These are phyloP conservation scores for Trachelus stipa DNA, from an alignment of 2,888 invertebrate genomes.

Conservation along the genomic window DNA sequence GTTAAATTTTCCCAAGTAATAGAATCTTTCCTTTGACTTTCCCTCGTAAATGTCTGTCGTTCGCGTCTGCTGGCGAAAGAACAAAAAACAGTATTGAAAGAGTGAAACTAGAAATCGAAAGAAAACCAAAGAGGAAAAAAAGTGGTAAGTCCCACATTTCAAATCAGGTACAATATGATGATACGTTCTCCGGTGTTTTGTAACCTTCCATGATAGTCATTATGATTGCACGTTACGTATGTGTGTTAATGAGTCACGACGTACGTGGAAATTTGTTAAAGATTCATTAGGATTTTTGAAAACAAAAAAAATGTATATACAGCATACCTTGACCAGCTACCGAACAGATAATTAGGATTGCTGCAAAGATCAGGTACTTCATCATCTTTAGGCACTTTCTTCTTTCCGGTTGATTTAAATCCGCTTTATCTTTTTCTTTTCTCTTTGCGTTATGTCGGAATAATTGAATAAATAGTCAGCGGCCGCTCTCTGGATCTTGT, in stretches of 20 bases:
- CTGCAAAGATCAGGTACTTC: background rate
- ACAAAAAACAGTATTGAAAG: background rate
- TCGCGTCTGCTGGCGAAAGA: background rate
- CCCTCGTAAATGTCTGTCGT: background rate
- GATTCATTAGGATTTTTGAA: background rate
- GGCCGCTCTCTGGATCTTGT: background rate
- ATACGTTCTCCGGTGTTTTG: background rate
- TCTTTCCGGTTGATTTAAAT: background rate
- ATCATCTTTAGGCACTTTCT: background rate
- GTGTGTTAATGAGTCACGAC: conserved; percentile 17
- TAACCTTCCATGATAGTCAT: background rate
- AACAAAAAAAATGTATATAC: background rate
- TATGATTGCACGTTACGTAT: background rate
- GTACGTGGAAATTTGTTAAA: background rate
- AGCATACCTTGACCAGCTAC: background rate
- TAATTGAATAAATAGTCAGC: background rate
- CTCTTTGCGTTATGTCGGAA: background rate
- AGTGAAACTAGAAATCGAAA: background rate
- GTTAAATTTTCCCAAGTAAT: background rate
- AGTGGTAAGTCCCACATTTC: background rate
- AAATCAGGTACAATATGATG: background rate
- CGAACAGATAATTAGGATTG: background rate
- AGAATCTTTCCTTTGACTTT: background rate
- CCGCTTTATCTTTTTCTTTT: background rate
- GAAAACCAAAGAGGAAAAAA: background rate